Evolutionary conservation across 2,888 invertebrate genomes (phyloP), one percentile per base, ranked within the genome.

Genomic region (Sinelater perroti): DNA sequence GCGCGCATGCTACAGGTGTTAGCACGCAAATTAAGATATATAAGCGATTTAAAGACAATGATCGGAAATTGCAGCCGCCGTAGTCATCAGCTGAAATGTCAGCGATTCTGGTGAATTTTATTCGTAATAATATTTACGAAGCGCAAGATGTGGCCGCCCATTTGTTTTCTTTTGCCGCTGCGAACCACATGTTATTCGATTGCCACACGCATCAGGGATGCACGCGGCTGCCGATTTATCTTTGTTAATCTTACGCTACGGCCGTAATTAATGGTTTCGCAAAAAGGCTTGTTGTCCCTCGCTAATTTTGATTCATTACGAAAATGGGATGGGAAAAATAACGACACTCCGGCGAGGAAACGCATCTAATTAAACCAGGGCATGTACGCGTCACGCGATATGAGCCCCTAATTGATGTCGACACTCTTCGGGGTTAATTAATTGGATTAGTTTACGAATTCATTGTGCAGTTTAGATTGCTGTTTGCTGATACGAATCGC

Each of bases 271-370:
- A 24, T 28, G 16, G 44, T 17, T 44, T 17, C 30, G 7, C 2
- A 30, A 16, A 44, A 17, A n/a, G 13, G 18, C 1, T 20, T 40
- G 5, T n/a, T 13, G 11, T 40, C 10, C 10, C 44, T 38, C 1
- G 24, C 30, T 44, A 44, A 44, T 44, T 44, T n/a, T 44, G 44
- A 44, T 44, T 44, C 44, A 44, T 30, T 44, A 16, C 14, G 14
- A 18, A 44, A 44, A 44, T 30, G 44, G 30, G 21, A 3, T 4
- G 14, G 30, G 18, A 30, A 40, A 40, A n/a, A 3, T 28, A 44
- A 44, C 30, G 24, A 44, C 11, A 30, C 44, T 30, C 44, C 26
- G 30, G 44, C 30, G 44, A n/a, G 1, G 24, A 44, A 26, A 44
- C 18, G n/a, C 30, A 30, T 17, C 44, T 44, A 44, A 44, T 44